Evolutionary conservation across 2,888 invertebrate species (phyloP), one percentile per base, ranked within the genome.

Genomic region (Mylabris sibirica): DNA sequence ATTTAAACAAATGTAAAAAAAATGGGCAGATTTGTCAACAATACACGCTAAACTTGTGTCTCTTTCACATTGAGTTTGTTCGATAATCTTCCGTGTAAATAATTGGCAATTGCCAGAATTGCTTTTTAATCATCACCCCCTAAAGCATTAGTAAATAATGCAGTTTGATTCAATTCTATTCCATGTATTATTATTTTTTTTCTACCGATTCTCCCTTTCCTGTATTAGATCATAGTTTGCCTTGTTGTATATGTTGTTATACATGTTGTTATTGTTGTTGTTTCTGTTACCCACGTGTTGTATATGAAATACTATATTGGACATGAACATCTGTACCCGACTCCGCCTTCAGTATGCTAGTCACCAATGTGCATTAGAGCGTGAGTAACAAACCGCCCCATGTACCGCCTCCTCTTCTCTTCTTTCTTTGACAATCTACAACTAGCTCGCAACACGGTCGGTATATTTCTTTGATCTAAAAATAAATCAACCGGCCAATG

Each of bases 321-420:
- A 78, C 78, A 76, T 76, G 78, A 78, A 77, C 78, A 76, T 75
- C 75, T 68, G 69, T 71, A 71, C 68, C 71, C 74, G 75, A 78
- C 72, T 77, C 83, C 82, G 82, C 80, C 83, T 78, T 78, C 78
- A 73, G 76, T 75, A 75, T 79, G 77, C 78, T 76, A 77, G 80
- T 83, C 82, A 79, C 84, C 84, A 84, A 83, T 84, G 81, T 84
- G 82, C 83, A 84, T 72, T 81, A 80, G 80, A 78, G 83, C 84
- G 81, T 83, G 80, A 82, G 80, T 82, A 83, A 83, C 83, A 83
- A 81, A 82, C 83, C 84, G 82, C 84, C 84, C 79, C 80, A 77
- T 76, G 79, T 76, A 76, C 82, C 83, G 80, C 81, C 82, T 76
- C 67, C 63, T 6, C 44, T 44, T 30, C 30, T 6, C 30, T 30